These are phyloP conservation scores for Pachycephala philippinensis DNA, from an alignment of 2,113 vertebrate genomes.

Conservation along the genomic window DNA sequence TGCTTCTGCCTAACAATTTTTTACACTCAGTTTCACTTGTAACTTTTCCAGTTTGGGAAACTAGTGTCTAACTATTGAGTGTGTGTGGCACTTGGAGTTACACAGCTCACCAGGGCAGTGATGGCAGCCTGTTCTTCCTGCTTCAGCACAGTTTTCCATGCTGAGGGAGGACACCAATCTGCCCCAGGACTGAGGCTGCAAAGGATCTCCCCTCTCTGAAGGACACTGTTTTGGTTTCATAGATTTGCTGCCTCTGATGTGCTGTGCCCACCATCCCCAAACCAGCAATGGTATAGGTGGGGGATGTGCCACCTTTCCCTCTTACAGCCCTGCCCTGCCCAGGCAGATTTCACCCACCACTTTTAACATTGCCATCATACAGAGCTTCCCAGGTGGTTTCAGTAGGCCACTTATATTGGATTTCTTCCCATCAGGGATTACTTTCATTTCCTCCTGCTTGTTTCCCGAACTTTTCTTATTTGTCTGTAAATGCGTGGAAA, in stretches of 20 bases:
- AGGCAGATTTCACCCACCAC: not conserved
- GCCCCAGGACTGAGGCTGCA: rapidly evolving
- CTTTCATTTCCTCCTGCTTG: not conserved
- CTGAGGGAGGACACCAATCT: not conserved
- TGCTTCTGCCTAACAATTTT: not conserved
- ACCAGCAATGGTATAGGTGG: not conserved
- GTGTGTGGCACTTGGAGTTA: not conserved
- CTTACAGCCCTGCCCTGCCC: not conserved
- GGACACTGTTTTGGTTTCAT: rapidly evolving
- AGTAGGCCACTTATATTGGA: rapidly evolving
- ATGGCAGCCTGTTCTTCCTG: not conserved
- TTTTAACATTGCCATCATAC: not conserved
- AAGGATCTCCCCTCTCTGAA: not conserved
- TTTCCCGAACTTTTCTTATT: not conserved
- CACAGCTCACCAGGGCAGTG: not conserved
- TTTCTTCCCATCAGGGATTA: not conserved
- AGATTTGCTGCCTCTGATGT: not conserved
- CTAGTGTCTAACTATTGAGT: not conserved
- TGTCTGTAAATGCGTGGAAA: not conserved
- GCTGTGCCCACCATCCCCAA: rapidly evolving
- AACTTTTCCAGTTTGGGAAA: not conserved
- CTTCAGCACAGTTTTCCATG: not conserved
- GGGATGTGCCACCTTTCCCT: not conserved
- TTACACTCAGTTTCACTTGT: not conserved
- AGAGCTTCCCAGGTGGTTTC: not conserved